Percentiles rank a stretch among this genome's conserved stretches.
Evolutionary conservation across 2,113 vertebrate genomes (phyloP).

Genomic region (Otus sunia): DNA sequence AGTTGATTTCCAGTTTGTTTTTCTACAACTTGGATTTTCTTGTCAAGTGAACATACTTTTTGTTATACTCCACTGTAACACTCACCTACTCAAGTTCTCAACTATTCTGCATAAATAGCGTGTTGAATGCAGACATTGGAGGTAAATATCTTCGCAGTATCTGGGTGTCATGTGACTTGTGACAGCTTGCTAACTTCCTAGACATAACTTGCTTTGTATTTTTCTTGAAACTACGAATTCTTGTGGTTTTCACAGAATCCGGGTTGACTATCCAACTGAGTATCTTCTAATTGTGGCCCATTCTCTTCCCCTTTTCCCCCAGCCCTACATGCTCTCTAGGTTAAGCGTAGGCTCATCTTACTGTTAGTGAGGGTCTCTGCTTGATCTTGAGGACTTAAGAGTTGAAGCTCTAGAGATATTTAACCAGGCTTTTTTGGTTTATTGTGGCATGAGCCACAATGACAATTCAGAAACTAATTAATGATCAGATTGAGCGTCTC

Average conservation of each 20-base stretch:
- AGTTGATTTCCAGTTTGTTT: background rate
- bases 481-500: background rate
- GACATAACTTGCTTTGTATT: background rate
- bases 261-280: background rate
- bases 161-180: background rate
- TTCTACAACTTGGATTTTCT: background rate
- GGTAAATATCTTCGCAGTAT: background rate
- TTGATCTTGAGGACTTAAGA: background rate
- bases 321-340: background rate
- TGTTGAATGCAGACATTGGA: background rate
- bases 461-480: background rate
- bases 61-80: background rate
- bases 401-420: background rate
- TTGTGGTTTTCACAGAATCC: background rate
- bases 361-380: background rate
- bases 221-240: background rate
- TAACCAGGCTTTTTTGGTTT: background rate
- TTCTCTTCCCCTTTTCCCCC: background rate
- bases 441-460: background rate
- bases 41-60: background rate
- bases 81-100: conserved; percentile 19
- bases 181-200: background rate
- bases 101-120: background rate
- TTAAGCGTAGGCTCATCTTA: background rate
- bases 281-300: background rate